Evolutionary conservation across 2,113 vertebrate species (phyloP).

Genomic region (Canis aureus): DNA sequence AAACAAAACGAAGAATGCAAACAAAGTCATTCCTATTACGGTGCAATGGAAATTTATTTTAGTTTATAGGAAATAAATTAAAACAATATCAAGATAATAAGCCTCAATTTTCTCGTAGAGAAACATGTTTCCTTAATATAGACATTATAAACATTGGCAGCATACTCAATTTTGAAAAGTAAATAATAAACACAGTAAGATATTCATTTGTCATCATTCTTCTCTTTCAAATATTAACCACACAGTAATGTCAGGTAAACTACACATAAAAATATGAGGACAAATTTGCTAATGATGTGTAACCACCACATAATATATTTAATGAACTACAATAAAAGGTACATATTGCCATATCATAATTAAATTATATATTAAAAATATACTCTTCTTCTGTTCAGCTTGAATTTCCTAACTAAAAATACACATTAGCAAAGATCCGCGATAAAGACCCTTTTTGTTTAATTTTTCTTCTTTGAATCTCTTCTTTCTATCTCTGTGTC

Average conservation of each 20-base stretch:
- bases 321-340: neutral
- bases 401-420: neutral
- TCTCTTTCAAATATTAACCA: constrained; percentile 18
- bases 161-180: neutral
- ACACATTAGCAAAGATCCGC: neutral
- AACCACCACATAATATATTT: neutral
- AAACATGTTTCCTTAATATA: neutral
- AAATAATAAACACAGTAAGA: constrained; percentile 23
- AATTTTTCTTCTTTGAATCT: neutral
- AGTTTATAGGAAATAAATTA: constrained; percentile 31
- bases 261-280: neutral
- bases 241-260: neutral
- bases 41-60: constrained; percentile 45
- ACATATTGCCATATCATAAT: neutral
- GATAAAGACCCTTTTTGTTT: neutral
- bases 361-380: constrained; percentile 18
- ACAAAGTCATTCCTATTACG: neutral
- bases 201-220: neutral
- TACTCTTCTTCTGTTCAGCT: neutral
- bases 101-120: neutral
- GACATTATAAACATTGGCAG: neutral
- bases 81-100: constrained; percentile 11
- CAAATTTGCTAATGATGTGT: neutral
- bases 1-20: constrained; percentile 34
- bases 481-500: neutral